Evolutionary conservation across 2,797 vertebrate genomes (phyloP).

Genomic region (Clarias pachynema): DNA sequence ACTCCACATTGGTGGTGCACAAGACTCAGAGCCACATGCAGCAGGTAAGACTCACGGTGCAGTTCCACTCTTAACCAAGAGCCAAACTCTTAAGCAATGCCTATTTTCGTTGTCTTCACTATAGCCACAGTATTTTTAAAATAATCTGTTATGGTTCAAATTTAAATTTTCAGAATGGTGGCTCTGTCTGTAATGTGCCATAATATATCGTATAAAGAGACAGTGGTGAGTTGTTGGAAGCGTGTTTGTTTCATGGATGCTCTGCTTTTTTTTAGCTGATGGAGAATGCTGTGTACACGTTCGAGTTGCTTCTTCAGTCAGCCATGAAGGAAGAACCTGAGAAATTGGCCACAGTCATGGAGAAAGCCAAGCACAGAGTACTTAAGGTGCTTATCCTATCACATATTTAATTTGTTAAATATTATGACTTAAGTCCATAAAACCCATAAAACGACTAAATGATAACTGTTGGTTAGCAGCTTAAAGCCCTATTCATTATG

Average conservation of each 20-base stretch:
- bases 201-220: background rate
- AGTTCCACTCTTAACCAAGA: too few relatives aligned
- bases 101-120: background rate
- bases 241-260: background rate
- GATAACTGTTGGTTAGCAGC: background rate
- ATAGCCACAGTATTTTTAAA: background rate
- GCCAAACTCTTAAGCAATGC: background rate
- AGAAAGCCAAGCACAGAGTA: constrained; percentile 85
- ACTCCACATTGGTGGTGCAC: constrained; percentile 76
- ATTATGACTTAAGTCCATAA: background rate
- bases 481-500: background rate
- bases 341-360: constrained; percentile 71
- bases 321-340: constrained; percentile 67
- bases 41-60: constrained; percentile 68
- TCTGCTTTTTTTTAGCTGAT: constrained; percentile 74
- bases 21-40: constrained; percentile 83
- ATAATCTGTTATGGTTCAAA: background rate
- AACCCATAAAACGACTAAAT: background rate
- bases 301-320: constrained; percentile 74
- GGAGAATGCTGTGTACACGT: constrained; percentile 82
- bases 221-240: background rate
- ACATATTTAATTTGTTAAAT: background rate
- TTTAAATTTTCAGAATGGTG: background rate
- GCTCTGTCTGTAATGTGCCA: constrained; percentile 6
- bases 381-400: constrained; percentile 73